Base-by-base conservation (phyloP, 2,113 vertebrate species). In the Carassius gibelio region DNA sequence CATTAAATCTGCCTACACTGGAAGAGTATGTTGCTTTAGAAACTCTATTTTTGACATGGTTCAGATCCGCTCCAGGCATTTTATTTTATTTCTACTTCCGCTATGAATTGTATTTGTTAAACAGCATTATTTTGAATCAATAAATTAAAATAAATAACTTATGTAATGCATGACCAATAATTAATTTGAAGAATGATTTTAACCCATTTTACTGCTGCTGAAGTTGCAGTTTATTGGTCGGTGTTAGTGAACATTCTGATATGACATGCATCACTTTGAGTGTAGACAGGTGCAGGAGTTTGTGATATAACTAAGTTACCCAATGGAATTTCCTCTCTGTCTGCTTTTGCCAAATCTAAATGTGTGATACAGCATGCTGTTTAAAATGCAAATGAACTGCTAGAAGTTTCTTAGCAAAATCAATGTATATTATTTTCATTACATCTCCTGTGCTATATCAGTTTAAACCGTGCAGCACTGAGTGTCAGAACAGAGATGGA, bases 341-440 rank as follows among this genome's bases (percentile, higher is more conserved):
- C 8, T 1, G 7, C 21, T 10, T 81, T 48, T 62, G 38, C n/a
- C 62, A 13, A 52, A 76, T 30, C 55, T 52, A 62, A 86, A 83
- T 38, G 61, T 72, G 48, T 86, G 85, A 88, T 77, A 86, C 82
- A 82, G 77, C 61, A 75, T 14, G 30, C 50, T 76, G 85, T 79
- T 88, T 74, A 79, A 62, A 84, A 86, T 83, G 77, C 77, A 88
- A 85, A 88, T 77, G 59, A 74, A 17, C 21, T 19, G 74, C 87
- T 86, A 83, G 84, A 84, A 84, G 81, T 87, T 78, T 80, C 82
- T 71, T 72, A 15, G 45, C 50, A 81, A 80, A 88, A 84, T 88
- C 87, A 69, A 86, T 88, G 87, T 83, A 82, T 83, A 86, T 88
- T 82, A 88, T 86, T 86, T 88, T 88, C 82, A 88, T 72, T 61